Conservation (phyloP, 1,140 invertebrate species). For the Lepidurus apus region DNA sequence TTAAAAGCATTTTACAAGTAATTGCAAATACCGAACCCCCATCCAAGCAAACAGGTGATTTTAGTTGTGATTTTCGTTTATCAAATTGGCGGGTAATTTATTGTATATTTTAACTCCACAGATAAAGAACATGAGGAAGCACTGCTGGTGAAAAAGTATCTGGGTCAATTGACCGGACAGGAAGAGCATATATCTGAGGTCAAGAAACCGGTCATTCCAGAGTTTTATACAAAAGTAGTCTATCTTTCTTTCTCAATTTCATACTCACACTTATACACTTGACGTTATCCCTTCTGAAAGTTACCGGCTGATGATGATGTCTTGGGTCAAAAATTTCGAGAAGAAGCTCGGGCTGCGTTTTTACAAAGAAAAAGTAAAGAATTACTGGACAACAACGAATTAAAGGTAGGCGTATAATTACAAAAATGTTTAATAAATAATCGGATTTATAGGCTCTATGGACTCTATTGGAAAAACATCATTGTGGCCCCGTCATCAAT, state of each 20-base stretch:
- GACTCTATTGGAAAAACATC: slow-evolving; percentile 72
- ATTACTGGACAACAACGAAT: slow-evolving; percentile 76
- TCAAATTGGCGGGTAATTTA: not conserved
- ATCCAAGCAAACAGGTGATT: not conserved
- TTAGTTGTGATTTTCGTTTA: not conserved
- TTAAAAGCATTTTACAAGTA: not conserved
- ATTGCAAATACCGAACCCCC: not conserved
- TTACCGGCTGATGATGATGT: slow-evolving; percentile 68
- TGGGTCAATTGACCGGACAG: slow-evolving; percentile 25
- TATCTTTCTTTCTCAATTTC: slow-evolving; percentile 27
- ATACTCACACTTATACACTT: slow-evolving; percentile 27
- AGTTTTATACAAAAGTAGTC: slow-evolving; percentile 64
- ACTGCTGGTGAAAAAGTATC: slow-evolving; percentile 9
- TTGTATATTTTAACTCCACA: not conserved
- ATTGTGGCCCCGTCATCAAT: slow-evolving; percentile 59
- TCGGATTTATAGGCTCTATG: slow-evolving; percentile 57
- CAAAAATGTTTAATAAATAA: not conserved
- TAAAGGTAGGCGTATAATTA: slow-evolving; percentile 54
- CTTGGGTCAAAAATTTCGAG: slow-evolving; percentile 70
- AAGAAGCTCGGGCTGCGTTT: slow-evolving; percentile 79
- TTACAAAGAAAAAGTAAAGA: slow-evolving; percentile 75
- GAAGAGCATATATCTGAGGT: slow-evolving; percentile 21
- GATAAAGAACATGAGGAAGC: slow-evolving; percentile 21
- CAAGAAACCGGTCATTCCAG: slow-evolving; percentile 54
- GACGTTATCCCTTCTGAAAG: slow-evolving; percentile 42